Conservation (phyloP, 53 echinoderm and acorn worm genomes). For the Astropecten irregularis region DNA sequence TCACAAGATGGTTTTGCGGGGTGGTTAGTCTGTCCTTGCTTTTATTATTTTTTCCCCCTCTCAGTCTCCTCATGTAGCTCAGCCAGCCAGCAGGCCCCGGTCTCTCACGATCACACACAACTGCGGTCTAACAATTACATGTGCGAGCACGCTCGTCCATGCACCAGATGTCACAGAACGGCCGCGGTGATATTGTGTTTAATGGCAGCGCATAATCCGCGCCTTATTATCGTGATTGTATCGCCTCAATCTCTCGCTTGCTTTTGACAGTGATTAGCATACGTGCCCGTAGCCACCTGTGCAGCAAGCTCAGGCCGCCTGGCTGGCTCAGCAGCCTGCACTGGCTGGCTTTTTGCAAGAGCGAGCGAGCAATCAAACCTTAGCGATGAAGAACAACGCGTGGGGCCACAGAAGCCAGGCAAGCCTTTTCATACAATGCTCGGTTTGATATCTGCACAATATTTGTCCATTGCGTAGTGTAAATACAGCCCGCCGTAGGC, state of each 20-base stretch:
- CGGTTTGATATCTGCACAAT: slow-evolving; percentile 61
- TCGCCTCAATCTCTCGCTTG: slow-evolving; percentile 66
- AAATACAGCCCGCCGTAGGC: slow-evolving; percentile 52
- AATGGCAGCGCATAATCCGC: slow-evolving; percentile 59
- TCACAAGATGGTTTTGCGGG: slow-evolving; percentile 39
- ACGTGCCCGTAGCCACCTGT: slow-evolving; percentile 69
- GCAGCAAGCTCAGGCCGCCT: slow-evolving; percentile 1
- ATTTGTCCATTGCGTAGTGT: slow-evolving; percentile 63
- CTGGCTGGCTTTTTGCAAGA: slow-evolving; percentile 51
- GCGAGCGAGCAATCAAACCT: slow-evolving; percentile 44
- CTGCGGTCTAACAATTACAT: slow-evolving; percentile 6
- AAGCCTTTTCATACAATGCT: too few species aligned
- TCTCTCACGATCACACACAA: not conserved
- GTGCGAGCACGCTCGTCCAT: slow-evolving; percentile 37
- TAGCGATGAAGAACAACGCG: not conserved
- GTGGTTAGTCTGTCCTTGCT: too few species aligned
- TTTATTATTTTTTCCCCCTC: too few species aligned
- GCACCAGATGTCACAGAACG: slow-evolving; percentile 64
- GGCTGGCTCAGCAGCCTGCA: slow-evolving; percentile 1
- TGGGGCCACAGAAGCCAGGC: not conserved
- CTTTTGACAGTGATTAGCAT: slow-evolving; percentile 70
- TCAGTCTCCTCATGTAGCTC: too few species aligned
- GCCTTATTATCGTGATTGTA: slow-evolving; percentile 69
- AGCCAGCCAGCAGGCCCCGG: too few species aligned
- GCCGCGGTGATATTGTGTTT: slow-evolving; percentile 46